Base-by-base conservation (phyloP, 2,888 invertebrate species). In the Brenthis ino region DNA sequence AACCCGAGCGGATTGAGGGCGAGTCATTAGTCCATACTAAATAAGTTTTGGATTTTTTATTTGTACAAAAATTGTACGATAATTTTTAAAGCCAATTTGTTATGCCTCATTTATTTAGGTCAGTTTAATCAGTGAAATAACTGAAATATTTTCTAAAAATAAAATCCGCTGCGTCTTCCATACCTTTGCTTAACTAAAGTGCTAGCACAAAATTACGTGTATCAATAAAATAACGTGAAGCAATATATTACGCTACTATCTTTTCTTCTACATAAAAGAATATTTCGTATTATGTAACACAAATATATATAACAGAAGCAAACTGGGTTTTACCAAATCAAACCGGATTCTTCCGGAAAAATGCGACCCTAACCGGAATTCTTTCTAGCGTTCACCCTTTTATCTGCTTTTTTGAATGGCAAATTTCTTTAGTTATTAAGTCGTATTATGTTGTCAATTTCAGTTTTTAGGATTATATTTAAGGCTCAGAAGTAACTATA, bases 361-460 rank as follows among this genome's bases (percentile, higher is more conserved):
- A 74, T 73, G 71, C 74, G 74, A 69, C 74, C 74, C 69, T 68
- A 71, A 69, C 71, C 72, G 72, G 73, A 76, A 73, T 74, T 71
- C 72, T 73, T 65, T 50, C 70, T 68, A 74, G 54, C 61, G 68
- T 61, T 75, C 70, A 69, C 73, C 72, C 57, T 71, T 60, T 72
- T 71, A 77, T 75, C 74, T 71, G 71, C 61, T 28, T 60, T 73
- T 75, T 75, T 74, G 72, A 71, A 71, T 70, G 70, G 72, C 73
- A 75, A 76, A 76, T 75, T 73, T 75, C 74, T 76, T 72, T 68
- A 48, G 70, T 69, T 68, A 73, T 76, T 72, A 67, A 48, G 70
- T 69, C 67, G 73, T 76, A 72, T 71, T 74, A 72, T 70, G 66
- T 58, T 54, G 28, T 33, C 28, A 64, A 54, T 64, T 50, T 54